Evolutionary conservation across 2,113 vertebrate genomes (phyloP).

Genomic region (Telmatochromis sp.): DNA sequence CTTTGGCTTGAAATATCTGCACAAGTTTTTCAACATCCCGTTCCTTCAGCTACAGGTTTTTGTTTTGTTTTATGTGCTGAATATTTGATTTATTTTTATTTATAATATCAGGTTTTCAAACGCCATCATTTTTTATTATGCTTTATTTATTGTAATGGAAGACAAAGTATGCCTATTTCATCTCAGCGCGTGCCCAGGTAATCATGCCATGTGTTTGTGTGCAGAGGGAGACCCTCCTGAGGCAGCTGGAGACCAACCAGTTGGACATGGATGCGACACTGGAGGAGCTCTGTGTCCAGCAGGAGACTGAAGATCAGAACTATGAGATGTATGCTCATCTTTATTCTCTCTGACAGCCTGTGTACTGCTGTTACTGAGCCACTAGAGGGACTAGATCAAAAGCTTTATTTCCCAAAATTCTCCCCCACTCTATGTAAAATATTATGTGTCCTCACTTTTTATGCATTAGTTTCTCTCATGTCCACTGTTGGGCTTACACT

Average conservation of each 20-base stretch:
- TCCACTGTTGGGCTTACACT: not conserved
- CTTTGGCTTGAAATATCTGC: conserved; percentile 94
- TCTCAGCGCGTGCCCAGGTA: not conserved
- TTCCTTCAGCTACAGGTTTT: conserved; percentile 94
- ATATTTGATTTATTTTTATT: not conserved
- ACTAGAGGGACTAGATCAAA: not conserved
- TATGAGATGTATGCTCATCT: conserved; percentile 81
- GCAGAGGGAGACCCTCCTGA: conserved; percentile 90
- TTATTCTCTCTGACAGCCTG: not conserved
- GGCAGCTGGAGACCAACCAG: conserved; percentile 97
- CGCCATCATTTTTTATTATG: not conserved
- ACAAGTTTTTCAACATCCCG: conserved; percentile 98
- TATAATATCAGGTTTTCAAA: not conserved
- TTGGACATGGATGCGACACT: conserved; percentile 94
- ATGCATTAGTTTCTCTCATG: not conserved
- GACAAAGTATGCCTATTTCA: not conserved
- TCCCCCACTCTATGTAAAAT: not conserved
- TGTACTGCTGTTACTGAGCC: not conserved
- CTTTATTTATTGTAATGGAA: not conserved
- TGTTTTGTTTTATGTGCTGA: not conserved
- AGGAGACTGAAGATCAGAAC: conserved; percentile 97
- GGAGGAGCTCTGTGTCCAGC: conserved; percentile 92
- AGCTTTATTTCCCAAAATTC: not conserved
- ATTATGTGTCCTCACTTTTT: not conserved
- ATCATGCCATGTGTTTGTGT: not conserved